Evolutionary conservation across 2,113 vertebrate genomes (phyloP), one percentile per base, ranked within the genome.

Genomic region (Anolis sagrei): DNA sequence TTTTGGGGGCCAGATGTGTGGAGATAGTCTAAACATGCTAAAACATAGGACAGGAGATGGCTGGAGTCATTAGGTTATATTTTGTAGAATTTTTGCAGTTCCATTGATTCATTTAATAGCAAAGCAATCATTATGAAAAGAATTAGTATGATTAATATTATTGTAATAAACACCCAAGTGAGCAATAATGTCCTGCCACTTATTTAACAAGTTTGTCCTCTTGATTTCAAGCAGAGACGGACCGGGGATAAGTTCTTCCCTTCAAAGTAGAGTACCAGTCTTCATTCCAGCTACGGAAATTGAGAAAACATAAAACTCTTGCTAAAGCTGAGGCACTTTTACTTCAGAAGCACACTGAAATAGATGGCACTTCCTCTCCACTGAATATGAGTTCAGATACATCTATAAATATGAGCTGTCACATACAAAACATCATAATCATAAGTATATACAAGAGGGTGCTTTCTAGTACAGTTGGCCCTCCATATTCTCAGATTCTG

Each of bases 131-230:
- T 84, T 89, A 84, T 34, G 76, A 89, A 92, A 93, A 81, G 29
- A 89, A 89, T 90, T 58, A 7, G 1, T 13, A 73, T 89, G 88
- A 93, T 87, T 90, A 92, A 91, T 93, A 94, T 82, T 86, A 73
- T 79, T 90, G 81, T 51, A 86, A 61, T 82, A 78, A 89, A 76
- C 49, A 88, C 81, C 68, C 87, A 93, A 93, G 48, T 1, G n/a
- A 78, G 79, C 83, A 83, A 74, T 90, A 94, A 81, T 79, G 0
- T 79, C 90, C 90, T 87, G 86, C 79, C 0, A 78, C 2, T 84
- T 72, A 70, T 36, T 86, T 88, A 88, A 89, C 32, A 92, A 85
- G 88, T 58, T 90, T 91, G 18, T 72, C 3, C 9, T 62, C 29
- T 0, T 0, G 2, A 4, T 1, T 89, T 93, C 62, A 88, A 81